Evolutionary conservation across 2,888 invertebrate species (phyloP).

Genomic region (Phaonia tiefii): DNA sequence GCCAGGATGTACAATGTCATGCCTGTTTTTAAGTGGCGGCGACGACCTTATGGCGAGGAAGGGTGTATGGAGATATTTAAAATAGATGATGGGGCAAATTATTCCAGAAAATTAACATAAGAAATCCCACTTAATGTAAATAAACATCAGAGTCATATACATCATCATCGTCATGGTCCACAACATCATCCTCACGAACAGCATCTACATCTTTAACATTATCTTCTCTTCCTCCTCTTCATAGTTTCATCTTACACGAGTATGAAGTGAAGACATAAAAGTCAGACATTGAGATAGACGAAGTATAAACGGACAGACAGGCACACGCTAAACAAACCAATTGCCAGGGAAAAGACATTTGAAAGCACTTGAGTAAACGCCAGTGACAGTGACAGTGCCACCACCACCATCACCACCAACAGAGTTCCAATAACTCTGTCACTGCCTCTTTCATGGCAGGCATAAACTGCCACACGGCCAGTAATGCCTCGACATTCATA

Average conservation of each 20-base stretch:
- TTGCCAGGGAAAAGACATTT: not conserved
- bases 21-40: conserved; percentile 48
- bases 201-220: conserved; percentile 70
- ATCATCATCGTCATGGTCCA: not conserved
- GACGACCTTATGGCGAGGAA: conserved; percentile 1
- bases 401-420: no score
- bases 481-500: not conserved
- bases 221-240: no score
- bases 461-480: conserved; percentile 14
- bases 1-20: not conserved
- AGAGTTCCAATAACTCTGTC: no score
- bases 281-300: not conserved
- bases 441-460: not conserved
- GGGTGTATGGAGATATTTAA: not conserved
- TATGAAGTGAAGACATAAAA: conserved; percentile 17
- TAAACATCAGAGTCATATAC: conserved; percentile 45
- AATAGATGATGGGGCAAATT: conserved; percentile 34
- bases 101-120: conserved; percentile 60
- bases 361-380: conserved; percentile 33
- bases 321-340: not conserved
- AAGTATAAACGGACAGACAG: conserved; percentile 28
- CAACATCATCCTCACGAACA: conserved; percentile 74
- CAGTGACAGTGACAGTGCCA: no score
- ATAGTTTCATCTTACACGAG: not conserved
- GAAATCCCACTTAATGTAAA: conserved; percentile 64